A percentile compares a stretch with the other conserved stretches of the same genome.
phyloP scores from a whole-genome alignment of 2,113 vertebrate species.

The Ahaetulla prasina region DNA sequence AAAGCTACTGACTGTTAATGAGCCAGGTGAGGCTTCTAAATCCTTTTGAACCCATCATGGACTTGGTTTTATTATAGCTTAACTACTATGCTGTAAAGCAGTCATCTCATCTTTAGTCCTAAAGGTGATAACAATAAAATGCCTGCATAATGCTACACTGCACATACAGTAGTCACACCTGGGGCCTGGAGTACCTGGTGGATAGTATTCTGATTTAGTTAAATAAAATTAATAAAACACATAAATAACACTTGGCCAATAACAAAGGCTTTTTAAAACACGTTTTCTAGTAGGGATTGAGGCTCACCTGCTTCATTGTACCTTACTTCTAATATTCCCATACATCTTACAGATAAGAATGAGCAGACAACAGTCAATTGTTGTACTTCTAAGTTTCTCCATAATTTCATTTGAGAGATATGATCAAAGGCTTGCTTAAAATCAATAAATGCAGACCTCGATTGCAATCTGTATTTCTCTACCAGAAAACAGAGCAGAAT shows the following conservation, averaged over 20 bases:
- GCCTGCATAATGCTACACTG: neutral
- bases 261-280: neutral
- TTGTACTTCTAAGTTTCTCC: neutral
- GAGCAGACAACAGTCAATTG: neutral
- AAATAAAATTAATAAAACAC: neutral
- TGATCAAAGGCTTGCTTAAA: neutral
- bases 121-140: neutral
- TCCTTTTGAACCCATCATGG: neutral
- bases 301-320: neutral
- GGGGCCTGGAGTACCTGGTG: neutral
- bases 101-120: neutral
- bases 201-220: neutral
- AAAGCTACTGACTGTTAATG: neutral
- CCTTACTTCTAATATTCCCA: neutral
- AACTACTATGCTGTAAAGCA: neutral
- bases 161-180: neutral
- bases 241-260: neutral
- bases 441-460: neutral
- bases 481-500: neutral
- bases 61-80: neutral
- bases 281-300: neutral
- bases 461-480: neutral
- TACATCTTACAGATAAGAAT: neutral
- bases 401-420: neutral
- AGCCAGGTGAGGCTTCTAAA: neutral